Evolutionary conservation across 2,113 vertebrate genomes (phyloP).

Genomic region (Mesembrinibis cayennensis): DNA sequence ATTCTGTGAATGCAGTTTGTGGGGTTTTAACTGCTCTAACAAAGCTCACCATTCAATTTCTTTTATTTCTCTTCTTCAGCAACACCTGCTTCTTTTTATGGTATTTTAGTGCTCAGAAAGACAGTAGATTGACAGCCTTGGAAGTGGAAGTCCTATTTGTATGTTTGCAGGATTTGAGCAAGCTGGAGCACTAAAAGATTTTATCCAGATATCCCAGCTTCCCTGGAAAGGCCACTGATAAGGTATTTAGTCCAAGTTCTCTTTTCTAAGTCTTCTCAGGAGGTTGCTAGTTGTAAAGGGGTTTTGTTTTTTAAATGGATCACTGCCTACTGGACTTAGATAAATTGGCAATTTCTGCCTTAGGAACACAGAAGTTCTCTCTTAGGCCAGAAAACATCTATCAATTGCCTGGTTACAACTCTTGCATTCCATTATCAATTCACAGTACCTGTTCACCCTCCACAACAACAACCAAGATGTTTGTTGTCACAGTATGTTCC

Average conservation of each 20-base stretch:
- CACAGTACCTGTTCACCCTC: background rate
- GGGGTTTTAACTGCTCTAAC: conserved; percentile 8
- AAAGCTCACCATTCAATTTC: background rate
- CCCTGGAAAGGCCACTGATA: background rate
- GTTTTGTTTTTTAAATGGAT: conserved; percentile 43
- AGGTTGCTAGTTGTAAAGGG: background rate
- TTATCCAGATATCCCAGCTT: background rate
- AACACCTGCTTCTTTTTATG: conserved; percentile 8
- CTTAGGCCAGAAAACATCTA: conserved; percentile 12
- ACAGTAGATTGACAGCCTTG: background rate
- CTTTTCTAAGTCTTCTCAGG: background rate
- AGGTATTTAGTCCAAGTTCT: background rate
- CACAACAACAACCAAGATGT: background rate
- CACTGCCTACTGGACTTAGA: conserved; percentile 23
- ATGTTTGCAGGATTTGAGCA: background rate
- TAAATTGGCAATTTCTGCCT: conserved; percentile 41
- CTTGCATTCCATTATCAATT: background rate
- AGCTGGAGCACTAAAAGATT: background rate
- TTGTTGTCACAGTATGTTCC: background rate
- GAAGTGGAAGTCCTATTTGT: conserved; percentile 1
- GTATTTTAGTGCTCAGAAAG: background rate
- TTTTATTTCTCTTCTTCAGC: background rate
- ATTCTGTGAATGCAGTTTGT: background rate
- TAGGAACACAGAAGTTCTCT: conserved; percentile 41
- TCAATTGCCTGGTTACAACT: conserved; percentile 23